Conservation (phyloP, 2,888 invertebrate genomes). For the Congeria kusceri region DNA sequence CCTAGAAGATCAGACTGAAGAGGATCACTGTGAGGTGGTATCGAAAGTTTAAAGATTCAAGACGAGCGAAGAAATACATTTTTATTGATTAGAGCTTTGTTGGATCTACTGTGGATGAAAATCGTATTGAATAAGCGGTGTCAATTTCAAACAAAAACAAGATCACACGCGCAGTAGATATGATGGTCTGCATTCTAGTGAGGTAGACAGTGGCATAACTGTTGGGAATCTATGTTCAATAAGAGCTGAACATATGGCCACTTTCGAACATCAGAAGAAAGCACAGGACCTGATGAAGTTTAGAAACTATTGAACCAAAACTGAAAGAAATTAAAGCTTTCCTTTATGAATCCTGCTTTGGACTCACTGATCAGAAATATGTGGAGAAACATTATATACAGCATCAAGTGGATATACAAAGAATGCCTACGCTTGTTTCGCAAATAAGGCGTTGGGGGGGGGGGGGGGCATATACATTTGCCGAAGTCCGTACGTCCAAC, state of each 20-base stretch:
- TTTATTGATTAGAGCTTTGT: conserved; percentile 37
- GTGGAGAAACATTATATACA: conserved; percentile 21
- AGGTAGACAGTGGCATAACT: conserved; percentile 10
- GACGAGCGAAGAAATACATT: conserved; percentile 15
- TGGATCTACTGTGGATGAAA: conserved; percentile 47
- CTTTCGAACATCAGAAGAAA: conserved; percentile 18
- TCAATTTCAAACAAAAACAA: conserved; percentile 40
- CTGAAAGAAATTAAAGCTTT: conserved; percentile 25
- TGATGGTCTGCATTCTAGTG: conserved; percentile 11
- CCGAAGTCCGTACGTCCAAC: too few species aligned
- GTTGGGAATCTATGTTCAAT: not conserved
- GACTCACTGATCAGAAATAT: conserved; percentile 21
- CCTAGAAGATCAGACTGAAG: conserved; percentile 46
- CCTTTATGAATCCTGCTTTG: conserved; percentile 27
- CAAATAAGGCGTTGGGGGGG: too few species aligned
- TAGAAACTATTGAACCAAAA: conserved; percentile 26
- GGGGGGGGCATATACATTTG: too few species aligned
- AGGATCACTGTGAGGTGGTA: conserved; percentile 55
- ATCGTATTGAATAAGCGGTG: conserved; percentile 67
- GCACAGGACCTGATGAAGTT: conserved; percentile 25
- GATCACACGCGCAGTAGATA: not conserved
- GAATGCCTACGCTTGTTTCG: too few species aligned
- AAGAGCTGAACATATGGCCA: not conserved
- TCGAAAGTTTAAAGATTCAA: conserved; percentile 26
- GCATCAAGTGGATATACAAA: conserved; percentile 21